A percentile compares a stretch with the other conserved stretches of the same genome.
Conservation (phyloP, 53 echinoderm and acorn worm species). For the Paelopatides confundens region DNA sequence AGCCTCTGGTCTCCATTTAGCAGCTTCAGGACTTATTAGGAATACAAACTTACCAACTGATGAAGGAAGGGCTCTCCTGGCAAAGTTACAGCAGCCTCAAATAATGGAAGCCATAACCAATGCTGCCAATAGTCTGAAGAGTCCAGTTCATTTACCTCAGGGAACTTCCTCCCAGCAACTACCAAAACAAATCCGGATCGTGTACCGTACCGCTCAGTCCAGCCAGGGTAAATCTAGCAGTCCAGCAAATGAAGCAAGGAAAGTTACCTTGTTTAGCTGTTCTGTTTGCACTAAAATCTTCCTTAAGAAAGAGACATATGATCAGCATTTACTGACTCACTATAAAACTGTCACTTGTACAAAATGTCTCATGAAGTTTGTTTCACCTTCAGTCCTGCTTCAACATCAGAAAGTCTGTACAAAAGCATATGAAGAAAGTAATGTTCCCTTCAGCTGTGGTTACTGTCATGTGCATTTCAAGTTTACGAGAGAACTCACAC, state of each 20-base stretch:
- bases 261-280: conserved; percentile 42
- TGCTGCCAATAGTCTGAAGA: conserved; percentile 13
- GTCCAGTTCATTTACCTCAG: conserved; percentile 3
- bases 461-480: conserved; percentile 61
- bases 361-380: neutral
- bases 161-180: neutral
- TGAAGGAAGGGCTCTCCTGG: conserved; percentile 19
- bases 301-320: conserved; percentile 62
- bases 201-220: conserved; percentile 5
- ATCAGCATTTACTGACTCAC: conserved; percentile 51
- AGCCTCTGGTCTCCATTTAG: conserved; percentile 44
- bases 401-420: neutral
- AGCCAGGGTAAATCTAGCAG: neutral
- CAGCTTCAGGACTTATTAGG: conserved; percentile 28
- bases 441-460: conserved; percentile 10
- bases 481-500: conserved; percentile 43
- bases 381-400: neutral
- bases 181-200: conserved; percentile 22
- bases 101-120: conserved; percentile 40
- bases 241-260: neutral
- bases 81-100: conserved; percentile 21
- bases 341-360: neutral
- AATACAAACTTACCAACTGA: neutral
- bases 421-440: neutral
- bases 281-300: conserved; percentile 48